These are phyloP conservation scores for Cheilosia impressa DNA, from an alignment of 2,888 invertebrate genomes.

Conservation along the genomic window DNA sequence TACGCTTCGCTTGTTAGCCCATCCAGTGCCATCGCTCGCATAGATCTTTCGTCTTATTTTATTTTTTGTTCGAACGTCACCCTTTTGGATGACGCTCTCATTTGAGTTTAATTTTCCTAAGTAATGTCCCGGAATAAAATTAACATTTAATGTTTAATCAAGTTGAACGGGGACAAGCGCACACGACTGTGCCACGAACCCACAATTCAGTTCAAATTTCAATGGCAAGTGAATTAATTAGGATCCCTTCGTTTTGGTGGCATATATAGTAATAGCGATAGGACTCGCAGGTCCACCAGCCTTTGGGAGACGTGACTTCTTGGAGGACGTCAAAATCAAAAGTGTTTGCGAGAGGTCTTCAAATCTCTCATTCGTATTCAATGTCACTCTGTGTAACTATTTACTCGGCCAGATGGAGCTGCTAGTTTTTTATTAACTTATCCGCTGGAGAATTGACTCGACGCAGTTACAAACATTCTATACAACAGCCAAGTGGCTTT, in stretches of 20 bases:
- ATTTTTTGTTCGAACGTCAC: constrained; percentile 15
- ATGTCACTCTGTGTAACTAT: constrained; percentile 69
- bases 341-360: constrained; percentile 18
- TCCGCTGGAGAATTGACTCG: constrained; percentile 53
- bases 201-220: constrained; percentile 22
- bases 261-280: background rate
- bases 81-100: constrained; percentile 25
- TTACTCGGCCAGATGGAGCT: constrained; percentile 45
- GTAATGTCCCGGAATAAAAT: constrained; percentile 67
- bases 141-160: constrained; percentile 71
- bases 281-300: background rate
- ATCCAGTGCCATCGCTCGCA: background rate
- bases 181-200: constrained; percentile 15
- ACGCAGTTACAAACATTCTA: constrained; percentile 49
- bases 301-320: constrained; percentile 33
- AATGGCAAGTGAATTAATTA: constrained; percentile 70
- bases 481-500: constrained; percentile 54
- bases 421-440: constrained; percentile 62
- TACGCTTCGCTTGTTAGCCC: constrained; percentile 36
- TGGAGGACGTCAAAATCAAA: background rate
- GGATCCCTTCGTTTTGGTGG: constrained; percentile 51
- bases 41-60: background rate
- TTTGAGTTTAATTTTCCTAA: constrained; percentile 63
- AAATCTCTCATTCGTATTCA: constrained; percentile 71
- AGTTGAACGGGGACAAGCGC: constrained; percentile 45